Evolutionary conservation across 2,888 invertebrate genomes (phyloP).

Genomic region (Agriopis aurantiaria): DNA sequence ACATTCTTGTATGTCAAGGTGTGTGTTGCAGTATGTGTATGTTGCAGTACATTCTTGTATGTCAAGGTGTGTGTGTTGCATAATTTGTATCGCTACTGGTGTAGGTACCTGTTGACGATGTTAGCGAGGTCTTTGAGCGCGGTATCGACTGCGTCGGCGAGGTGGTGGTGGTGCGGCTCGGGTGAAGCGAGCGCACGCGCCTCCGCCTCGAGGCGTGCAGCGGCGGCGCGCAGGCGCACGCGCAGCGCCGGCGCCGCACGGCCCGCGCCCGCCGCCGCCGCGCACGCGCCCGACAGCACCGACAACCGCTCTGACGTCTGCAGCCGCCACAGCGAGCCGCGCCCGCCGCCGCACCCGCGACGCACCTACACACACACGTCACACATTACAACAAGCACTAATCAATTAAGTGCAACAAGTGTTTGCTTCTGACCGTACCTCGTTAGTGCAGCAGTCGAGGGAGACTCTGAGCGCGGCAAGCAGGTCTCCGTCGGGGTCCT

Average conservation of each 20-base stretch:
- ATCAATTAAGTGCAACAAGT: too few species aligned
- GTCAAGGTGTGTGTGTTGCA: neutral
- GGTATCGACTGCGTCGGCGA: constrained; percentile 89
- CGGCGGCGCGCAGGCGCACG: constrained; percentile 79
- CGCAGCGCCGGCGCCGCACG: constrained; percentile 90
- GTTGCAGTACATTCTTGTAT: too few species aligned
- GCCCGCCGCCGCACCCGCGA: constrained; percentile 64
- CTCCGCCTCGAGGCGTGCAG: constrained; percentile 68
- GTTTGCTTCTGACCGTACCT: constrained; percentile 53
- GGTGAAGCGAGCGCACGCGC: constrained; percentile 73
- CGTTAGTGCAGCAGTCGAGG: constrained; percentile 85
- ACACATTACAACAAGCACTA: neutral
- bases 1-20: too few species aligned
- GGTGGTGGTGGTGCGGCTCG: constrained; percentile 84
- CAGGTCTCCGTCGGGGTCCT: constrained; percentile 65
- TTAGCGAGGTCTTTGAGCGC: constrained; percentile 88
- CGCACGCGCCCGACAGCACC: constrained; percentile 92
- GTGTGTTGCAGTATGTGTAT: neutral
- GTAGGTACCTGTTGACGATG: constrained; percentile 89
- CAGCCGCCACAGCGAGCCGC: constrained; percentile 78
- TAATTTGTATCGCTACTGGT: neutral
- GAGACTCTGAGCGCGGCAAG: constrained; percentile 86
- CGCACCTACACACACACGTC: constrained; percentile 51
- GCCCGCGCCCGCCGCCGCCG: constrained; percentile 89
- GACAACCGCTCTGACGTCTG: constrained; percentile 87